These are phyloP conservation scores for Macrostomum lignano DNA, from an alignment of 1,140 invertebrate species.

Conservation along the genomic window DNA sequence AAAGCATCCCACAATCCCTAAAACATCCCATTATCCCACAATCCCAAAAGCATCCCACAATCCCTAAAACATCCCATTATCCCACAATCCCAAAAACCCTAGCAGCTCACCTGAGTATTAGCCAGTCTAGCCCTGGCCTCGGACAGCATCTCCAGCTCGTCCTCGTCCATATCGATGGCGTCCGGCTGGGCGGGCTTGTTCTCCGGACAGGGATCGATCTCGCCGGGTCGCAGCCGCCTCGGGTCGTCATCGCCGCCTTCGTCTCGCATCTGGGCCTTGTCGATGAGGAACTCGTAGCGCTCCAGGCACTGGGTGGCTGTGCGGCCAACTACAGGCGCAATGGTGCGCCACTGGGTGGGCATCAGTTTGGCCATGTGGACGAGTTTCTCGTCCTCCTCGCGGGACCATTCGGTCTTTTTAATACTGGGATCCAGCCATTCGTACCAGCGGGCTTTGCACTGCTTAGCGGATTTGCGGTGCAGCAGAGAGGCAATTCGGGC, in stretches of 20 bases:
- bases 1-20: too few species aligned
- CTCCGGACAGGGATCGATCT: constrained; percentile 97
- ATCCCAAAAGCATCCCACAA: too few species aligned
- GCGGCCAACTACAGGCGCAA: constrained; percentile 86
- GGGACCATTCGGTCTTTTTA: constrained; percentile 98
- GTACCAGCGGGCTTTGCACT: constrained; percentile 97
- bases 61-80: too few species aligned
- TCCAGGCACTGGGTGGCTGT: constrained; percentile 94
- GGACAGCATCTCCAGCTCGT: constrained; percentile 93
- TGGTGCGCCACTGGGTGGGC: constrained; percentile 98
- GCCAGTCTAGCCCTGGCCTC: constrained; percentile 85
- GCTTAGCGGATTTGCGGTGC: constrained; percentile 93
- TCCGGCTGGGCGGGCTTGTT: constrained; percentile 93
- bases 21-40: too few species aligned
- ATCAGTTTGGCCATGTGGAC: constrained; percentile 89
- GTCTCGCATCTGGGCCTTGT: constrained; percentile 84
- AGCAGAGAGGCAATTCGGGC: constrained; percentile 87
- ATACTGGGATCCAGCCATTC: constrained; percentile 99
- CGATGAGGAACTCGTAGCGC: constrained; percentile 32
- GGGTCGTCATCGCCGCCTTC: constrained; percentile 54
- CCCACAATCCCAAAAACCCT: too few species aligned
- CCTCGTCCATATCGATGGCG: constrained; percentile 99
- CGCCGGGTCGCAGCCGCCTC: constrained; percentile 77
- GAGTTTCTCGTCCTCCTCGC: constrained; percentile 93
- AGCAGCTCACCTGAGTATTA: too few species aligned